Conservation (phyloP, 2,113 vertebrate species). For the Labeo rohita region DNA sequence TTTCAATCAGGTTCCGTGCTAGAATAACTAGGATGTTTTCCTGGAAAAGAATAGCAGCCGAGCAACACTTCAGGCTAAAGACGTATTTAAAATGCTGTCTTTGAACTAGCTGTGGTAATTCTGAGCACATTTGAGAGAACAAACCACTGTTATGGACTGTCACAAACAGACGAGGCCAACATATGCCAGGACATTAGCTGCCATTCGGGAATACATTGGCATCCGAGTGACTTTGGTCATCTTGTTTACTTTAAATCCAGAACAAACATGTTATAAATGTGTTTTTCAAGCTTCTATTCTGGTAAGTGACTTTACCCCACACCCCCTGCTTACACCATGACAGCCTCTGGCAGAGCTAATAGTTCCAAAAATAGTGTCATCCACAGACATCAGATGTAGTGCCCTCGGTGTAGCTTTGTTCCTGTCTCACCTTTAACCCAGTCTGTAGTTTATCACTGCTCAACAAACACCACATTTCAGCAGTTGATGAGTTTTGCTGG, state of each 20-base stretch:
- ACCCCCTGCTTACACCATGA: conserved; percentile 12
- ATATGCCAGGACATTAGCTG: neutral
- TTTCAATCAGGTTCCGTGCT: conserved; percentile 54
- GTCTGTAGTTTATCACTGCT: neutral
- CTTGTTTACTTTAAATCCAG: conserved; percentile 49
- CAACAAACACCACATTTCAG: neutral
- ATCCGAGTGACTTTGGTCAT: conserved; percentile 15
- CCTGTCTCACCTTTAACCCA: conserved; percentile 1
- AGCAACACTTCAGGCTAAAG: conserved; percentile 39
- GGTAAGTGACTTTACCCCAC: conserved; percentile 41
- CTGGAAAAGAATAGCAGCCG: conserved; percentile 24
- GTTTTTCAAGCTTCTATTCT: conserved; percentile 49
- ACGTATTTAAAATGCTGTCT: too few species aligned
- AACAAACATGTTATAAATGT: conserved; percentile 40
- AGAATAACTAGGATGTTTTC: conserved; percentile 23
- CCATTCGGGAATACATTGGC: neutral
- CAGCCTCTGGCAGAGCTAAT: conserved; percentile 25
- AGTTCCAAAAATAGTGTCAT: conserved; percentile 46
- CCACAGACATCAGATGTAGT: neutral
- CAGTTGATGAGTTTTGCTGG: neutral
- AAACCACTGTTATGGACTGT: neutral
- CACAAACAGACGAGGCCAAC: neutral
- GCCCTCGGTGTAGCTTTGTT: neutral
- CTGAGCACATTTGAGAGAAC: conserved; percentile 13
- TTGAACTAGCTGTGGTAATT: conserved; percentile 17